Conservation (phyloP, 2,113 vertebrate genomes). For the Colistium nudipinnis region DNA sequence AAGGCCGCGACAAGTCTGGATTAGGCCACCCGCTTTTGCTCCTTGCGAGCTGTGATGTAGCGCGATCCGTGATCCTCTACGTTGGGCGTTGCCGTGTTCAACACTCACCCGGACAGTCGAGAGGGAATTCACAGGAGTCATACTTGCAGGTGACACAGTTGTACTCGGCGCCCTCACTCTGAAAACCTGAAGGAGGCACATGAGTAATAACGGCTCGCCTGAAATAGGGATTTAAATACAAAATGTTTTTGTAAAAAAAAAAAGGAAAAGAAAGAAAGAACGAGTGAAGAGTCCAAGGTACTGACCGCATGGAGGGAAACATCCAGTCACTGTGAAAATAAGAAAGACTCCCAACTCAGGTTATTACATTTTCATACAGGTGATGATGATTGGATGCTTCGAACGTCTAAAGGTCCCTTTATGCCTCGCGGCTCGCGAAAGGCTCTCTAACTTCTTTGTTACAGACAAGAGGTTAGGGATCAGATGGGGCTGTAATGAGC, state of each 20-base stretch:
- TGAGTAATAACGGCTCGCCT: not conserved
- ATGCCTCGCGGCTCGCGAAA: conserved; percentile 33
- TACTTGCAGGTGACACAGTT: conserved; percentile 77
- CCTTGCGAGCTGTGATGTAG: conserved; percentile 52
- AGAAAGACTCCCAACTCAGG: conserved; percentile 32
- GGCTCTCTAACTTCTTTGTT: conserved; percentile 48
- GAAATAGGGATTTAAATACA: not conserved
- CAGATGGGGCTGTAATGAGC: conserved; percentile 62
- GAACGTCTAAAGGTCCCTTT: too few relatives aligned
- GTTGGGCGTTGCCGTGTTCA: not conserved
- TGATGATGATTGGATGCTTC: too few relatives aligned
- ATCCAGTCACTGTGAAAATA: conserved; percentile 71
- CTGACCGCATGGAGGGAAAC: conserved; percentile 81
- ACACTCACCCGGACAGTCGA: conserved; percentile 80
- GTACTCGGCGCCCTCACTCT: conserved; percentile 67
- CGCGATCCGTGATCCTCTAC: conserved; percentile 21
- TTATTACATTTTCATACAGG: not conserved
- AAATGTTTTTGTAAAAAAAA: not conserved
- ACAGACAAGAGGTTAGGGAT: conserved; percentile 50
- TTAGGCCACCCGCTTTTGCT: conserved; percentile 48
- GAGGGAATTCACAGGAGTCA: conserved; percentile 76
- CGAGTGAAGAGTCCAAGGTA: conserved; percentile 20
- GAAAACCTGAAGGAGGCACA: conserved; percentile 70
- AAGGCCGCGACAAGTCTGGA: conserved; percentile 62
- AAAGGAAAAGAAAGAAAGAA: not conserved